These are phyloP conservation scores for Brachionus sp. DNA, from an alignment of 1,140 invertebrate species.

Conservation along the genomic window DNA sequence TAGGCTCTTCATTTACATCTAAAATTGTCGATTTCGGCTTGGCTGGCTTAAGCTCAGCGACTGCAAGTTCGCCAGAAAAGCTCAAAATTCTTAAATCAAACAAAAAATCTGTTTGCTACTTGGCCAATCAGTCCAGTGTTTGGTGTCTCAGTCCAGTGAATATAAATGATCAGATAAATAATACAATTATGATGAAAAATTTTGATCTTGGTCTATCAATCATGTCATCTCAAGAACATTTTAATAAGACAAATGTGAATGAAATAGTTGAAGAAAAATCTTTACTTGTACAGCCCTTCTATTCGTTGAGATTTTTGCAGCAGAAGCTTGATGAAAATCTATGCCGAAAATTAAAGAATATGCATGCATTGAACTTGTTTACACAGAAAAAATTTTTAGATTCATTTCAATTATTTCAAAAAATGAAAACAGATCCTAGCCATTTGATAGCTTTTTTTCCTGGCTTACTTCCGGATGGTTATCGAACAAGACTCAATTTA, in stretches of 20 bases:
- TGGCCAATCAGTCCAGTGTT: conserved; percentile 42
- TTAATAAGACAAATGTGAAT: background rate
- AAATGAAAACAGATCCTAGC: conserved; percentile 69
- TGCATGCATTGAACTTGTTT: conserved; percentile 22
- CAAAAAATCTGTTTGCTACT: conserved; percentile 26
- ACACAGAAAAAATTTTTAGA: background rate
- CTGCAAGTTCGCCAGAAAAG: conserved; percentile 8
- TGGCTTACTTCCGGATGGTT: conserved; percentile 72
- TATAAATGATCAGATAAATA: conserved; percentile 40
- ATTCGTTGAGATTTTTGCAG: background rate
- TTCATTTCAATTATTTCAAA: conserved; percentile 42
- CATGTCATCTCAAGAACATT: background rate
- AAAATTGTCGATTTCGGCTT: conserved; percentile 26
- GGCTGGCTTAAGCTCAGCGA: background rate
- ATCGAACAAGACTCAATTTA: conserved; percentile 63
- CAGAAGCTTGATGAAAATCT: background rate
- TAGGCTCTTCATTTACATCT: conserved; percentile 17
- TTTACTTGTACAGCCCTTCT: background rate
- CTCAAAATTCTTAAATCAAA: conserved; percentile 39
- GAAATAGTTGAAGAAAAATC: background rate
- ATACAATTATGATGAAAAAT: conserved; percentile 9
- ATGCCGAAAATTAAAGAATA: background rate
- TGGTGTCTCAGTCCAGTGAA: conserved; percentile 37
- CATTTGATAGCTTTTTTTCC: conserved; percentile 91
- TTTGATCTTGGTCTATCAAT: conserved; percentile 12